phyloP scores from a whole-genome alignment of 1,140 invertebrate species.

The Triops cancriformis region DNA sequence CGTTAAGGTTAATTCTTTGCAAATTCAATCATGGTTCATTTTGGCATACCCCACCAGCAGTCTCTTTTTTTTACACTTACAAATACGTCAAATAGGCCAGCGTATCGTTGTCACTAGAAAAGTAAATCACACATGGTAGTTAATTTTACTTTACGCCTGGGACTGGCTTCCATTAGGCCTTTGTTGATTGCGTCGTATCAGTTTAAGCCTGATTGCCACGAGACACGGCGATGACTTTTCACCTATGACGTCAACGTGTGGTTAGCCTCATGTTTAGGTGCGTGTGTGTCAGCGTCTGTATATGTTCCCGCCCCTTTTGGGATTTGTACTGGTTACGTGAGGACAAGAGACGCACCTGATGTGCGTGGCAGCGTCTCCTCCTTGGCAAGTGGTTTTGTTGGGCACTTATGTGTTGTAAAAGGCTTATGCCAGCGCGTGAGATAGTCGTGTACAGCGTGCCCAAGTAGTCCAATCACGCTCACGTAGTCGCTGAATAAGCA shows the following conservation, averaged over 20 bases:
- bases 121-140: background rate
- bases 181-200: too few relatives aligned
- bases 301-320: background rate
- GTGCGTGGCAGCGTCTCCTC: background rate
- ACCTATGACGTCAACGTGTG: background rate
- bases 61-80: background rate
- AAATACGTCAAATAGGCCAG: background rate
- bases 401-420: background rate
- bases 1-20: too few relatives aligned
- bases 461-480: constrained; percentile 12
- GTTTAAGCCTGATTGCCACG: background rate
- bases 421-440: constrained; percentile 3
- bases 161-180: background rate
- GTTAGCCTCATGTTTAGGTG: background rate
- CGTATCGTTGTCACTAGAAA: background rate
- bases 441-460: background rate
- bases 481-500: background rate
- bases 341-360: background rate
- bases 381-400: constrained; percentile 9
- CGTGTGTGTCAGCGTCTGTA: background rate
- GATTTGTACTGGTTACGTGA: background rate
- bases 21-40: too few relatives aligned
- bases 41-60: too few relatives aligned
- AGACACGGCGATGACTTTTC: background rate
- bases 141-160: background rate